Base-by-base conservation (phyloP, 2,797 vertebrate genomes). In the Serranus cabrilla region DNA sequence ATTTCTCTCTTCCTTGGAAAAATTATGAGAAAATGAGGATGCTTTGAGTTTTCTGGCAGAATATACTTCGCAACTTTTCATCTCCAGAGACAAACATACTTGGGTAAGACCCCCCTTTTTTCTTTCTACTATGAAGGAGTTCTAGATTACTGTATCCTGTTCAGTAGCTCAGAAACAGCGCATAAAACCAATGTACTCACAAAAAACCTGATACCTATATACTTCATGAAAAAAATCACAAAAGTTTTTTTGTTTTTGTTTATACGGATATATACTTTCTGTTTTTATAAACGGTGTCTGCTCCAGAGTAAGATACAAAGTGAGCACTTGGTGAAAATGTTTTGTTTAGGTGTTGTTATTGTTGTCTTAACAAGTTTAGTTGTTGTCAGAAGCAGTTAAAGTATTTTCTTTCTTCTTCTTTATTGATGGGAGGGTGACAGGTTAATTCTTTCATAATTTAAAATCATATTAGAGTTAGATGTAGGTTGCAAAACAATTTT, bases 41-140 rank as follows among this genome's bases (percentile, higher is more conserved):
- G 42, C 43, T 76, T 31, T 75, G 59, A 87, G 69, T 80, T 75
- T 63, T 61, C 47, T 27, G 31, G 11, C 14, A 71, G 49, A 78
- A 56, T 10, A 31, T 39, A 71, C 51, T 71, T 69, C 14, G 11
- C 13, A 78, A 83, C 60, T 81, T 87, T 74, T 81, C 11, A 58
- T 83, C 56, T 81, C n/a, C 71, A 51, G 20, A 80, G 56, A 74
- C 46, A 78, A 61, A 69, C 61, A 71, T 18, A 61, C 21, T 86
- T 73, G 18, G 90, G 91, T 93, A 87, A 92, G 93, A 82, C n/a
- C n/a, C n/a, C 43, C 16, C 12, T 62, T 34, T 67, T 43, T 50
- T 45, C 23, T 63, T 20, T 56, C 20, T 54, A 0, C 60, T 59
- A 0, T 37, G 9, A 14, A 69, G 37, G 25, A 45, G 46, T 31